phyloP scores from a whole-genome alignment of 2,113 vertebrate genomes.

The Macroglossus sobrinus region DNA sequence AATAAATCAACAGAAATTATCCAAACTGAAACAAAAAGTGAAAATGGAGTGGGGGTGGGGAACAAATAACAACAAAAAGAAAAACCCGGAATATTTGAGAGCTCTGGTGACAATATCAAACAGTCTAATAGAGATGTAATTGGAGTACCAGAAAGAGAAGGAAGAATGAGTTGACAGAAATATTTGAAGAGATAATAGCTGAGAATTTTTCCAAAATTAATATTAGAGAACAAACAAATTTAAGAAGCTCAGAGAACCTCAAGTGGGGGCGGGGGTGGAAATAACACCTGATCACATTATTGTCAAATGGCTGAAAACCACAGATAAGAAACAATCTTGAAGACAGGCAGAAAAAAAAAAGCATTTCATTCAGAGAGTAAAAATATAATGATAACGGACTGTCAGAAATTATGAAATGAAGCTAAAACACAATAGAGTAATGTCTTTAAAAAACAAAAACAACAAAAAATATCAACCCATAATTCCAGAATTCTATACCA shows the following conservation, averaged over 20 bases:
- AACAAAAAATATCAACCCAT: neutral
- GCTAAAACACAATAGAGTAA: neutral
- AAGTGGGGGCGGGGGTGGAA: neutral
- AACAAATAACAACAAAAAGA: neutral
- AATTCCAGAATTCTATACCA: neutral
- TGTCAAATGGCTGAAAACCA: neutral
- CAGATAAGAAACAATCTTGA: neutral
- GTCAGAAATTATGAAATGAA: neutral
- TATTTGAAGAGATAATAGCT: neutral
- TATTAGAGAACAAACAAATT: neutral
- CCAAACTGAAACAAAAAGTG: neutral
- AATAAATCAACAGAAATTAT: neutral
- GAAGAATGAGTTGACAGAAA: neutral
- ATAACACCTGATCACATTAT: neutral
- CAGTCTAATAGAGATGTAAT: neutral
- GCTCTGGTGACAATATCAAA: neutral
- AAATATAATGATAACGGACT: neutral
- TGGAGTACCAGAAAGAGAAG: neutral
- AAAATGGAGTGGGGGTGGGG: neutral
- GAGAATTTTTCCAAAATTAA: neutral
- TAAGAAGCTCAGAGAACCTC: neutral
- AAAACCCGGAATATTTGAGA: neutral
- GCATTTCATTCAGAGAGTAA: neutral
- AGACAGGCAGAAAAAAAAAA: neutral
- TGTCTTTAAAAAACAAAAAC: neutral